Evolutionary conservation across 2,113 vertebrate species (phyloP), one percentile per base, ranked within the genome.

Genomic region (Esox niger): DNA sequence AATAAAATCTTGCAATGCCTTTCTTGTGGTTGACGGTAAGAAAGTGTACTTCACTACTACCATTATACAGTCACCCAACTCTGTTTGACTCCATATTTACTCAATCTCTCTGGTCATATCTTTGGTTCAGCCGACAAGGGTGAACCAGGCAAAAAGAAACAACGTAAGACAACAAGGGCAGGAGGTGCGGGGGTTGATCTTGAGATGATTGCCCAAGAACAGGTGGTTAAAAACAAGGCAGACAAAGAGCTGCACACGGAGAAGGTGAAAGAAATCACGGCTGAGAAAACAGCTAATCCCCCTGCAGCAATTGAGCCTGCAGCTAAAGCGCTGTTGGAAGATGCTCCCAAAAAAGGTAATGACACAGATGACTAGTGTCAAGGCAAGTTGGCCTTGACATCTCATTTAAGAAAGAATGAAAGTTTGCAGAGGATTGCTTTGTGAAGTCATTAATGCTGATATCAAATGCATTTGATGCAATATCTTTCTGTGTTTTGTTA

Each of bases 1-100:
- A 38, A 87, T 90, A 27, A 88, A 92, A 17, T 79, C 84, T 20
- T 93, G 91, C 58, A 94, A 90, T 0, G 93, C 95, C 66, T 95
- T 92, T 90, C 91, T 96, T 15, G 46, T 92, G 0, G 90, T 95
- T 6, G 91, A 92, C 86, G 73, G 95, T 95, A 84, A 88, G 93
- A 78, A 23, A 23, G 47, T 52, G 62, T 30, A 33, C 31, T 61
- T 6, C 32, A 11, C 21, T 15, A 25, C 8, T n/a, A n/a, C n/a
- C 23, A 26, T 26, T 57, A 27, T 9, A 0, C 25, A 9, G 55
- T 57, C 32, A 30, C 23, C 20, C n/a, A n/a, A n/a, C n/a, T n/a
- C n/a, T 52, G n/a, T 23, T 9, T 52, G 21, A 17, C 61, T 6
- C 58, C n/a, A n/a, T n/a, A n/a, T n/a, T n/a, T n/a, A 32, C 30